phyloP scores from a whole-genome alignment of 2,797 vertebrate species.

The Gorsachius magnificus region DNA sequence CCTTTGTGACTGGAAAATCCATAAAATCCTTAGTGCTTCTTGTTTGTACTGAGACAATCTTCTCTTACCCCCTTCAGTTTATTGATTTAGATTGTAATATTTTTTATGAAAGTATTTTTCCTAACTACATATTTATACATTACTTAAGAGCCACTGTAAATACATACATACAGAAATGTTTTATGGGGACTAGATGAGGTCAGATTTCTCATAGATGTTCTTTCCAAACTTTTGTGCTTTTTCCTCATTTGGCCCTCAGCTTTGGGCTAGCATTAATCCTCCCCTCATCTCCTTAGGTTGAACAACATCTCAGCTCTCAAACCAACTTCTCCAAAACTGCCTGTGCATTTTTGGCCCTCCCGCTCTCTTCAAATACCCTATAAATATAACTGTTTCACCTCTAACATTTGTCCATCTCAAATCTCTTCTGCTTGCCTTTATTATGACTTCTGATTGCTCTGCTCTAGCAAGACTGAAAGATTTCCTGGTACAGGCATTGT shows the following conservation, averaged over 20 bases:
- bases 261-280: neutral
- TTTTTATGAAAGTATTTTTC: neutral
- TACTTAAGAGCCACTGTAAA: neutral
- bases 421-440: neutral
- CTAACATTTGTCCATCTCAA: neutral
- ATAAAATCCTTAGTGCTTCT: neutral
- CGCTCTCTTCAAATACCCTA: neutral
- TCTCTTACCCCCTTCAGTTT: neutral
- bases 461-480: neutral
- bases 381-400: neutral
- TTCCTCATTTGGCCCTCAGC: neutral
- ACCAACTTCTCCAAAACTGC: neutral
- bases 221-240: neutral
- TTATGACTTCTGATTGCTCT: neutral
- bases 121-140: neutral
- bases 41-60: neutral
- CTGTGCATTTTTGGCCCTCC: neutral
- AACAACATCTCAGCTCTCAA: neutral
- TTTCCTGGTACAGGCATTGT: neutral
- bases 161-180: neutral
- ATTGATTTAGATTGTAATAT: neutral
- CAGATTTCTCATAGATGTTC: neutral
- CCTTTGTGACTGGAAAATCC: neutral
- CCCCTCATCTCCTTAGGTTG: neutral
- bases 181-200: neutral